Conservation (phyloP, 92 coral and sea anemone genomes). For the Phymanthus crucifer region DNA sequence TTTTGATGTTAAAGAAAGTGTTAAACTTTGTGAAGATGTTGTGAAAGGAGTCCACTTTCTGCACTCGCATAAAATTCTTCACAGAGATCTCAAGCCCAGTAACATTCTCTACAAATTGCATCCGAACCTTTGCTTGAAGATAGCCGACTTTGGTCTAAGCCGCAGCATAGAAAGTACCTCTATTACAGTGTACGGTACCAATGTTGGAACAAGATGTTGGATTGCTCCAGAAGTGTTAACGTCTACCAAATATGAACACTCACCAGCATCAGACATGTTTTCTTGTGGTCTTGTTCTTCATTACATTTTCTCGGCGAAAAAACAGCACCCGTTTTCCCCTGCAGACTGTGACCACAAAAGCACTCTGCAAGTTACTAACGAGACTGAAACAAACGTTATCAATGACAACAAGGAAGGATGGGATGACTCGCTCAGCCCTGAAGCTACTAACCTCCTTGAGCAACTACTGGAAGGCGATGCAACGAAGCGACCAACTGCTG, state of each 20-base stretch:
- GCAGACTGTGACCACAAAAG: neutral
- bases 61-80: constrained; percentile 21
- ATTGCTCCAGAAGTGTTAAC: too few species aligned
- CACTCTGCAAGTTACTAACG: neutral
- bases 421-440: constrained; percentile 14
- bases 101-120: constrained; percentile 20
- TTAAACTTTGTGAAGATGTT: constrained; percentile 30
- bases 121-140: too few species aligned
- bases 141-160: too few species aligned
- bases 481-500: constrained; percentile 48
- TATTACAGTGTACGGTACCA: constrained; percentile 6
- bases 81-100: constrained; percentile 41
- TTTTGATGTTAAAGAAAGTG: neutral
- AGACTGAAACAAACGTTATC: neutral
- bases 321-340: constrained; percentile 24
- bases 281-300: too few species aligned
- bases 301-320: constrained; percentile 37
- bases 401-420: neutral
- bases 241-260: too few species aligned
- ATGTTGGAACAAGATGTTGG: constrained; percentile 47
- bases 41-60: constrained; percentile 14
- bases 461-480: neutral
- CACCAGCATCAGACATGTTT: too few species aligned
- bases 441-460: constrained; percentile 24
- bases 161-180: neutral